Evolutionary conservation across 53 echinoderm and acorn worm genomes (phyloP), one percentile per base, ranked within the genome.

Genomic region (Pentamera pediparva): DNA sequence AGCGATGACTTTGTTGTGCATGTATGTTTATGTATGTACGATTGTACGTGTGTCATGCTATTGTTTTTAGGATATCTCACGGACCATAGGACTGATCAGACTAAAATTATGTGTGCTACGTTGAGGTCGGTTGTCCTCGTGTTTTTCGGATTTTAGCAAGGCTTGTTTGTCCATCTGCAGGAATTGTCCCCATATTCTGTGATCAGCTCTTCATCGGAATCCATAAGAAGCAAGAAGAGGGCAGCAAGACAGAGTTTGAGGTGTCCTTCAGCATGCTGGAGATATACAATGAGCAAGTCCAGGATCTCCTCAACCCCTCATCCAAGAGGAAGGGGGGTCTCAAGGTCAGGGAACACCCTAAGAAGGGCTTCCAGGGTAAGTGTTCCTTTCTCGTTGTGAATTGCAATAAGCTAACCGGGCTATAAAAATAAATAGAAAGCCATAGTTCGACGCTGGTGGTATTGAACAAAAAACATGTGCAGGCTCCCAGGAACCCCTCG

Each of bases 281-380:
- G 61, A 96, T 96, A 60, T 96, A 96, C 81, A 96, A 96, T 47
- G 96, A 96, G 32, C 91, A 91, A 75, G 91, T 91, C 64, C 79
- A 88, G 1, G 96, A 96, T 62, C 82, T 96, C 7, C 83, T 96
- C 19, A 88, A 91, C 51, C 96, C 96, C 11, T 57, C 74, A 4
- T 79, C 85, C 62, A 85, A 85, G 50, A 91, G 88, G 78, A 91
- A 85, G 34, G 91, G 91, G 49, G 96, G 96, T 10, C 76, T 96
- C 39, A 76, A 81, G 59, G 87, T 96, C 37, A 81, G 96, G 24
- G 90, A 96, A 61, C 90, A 91, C 37, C 96, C 96, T 9, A 96
- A 96, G 85, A 90, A 91, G 32, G 96, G 96, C 56, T 96, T 96
- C 55, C 91, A 96, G 61, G 96, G 96, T 95, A 58, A 91, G 87